phyloP scores from a whole-genome alignment of 2,888 invertebrate species.

The Erebia ligea region DNA sequence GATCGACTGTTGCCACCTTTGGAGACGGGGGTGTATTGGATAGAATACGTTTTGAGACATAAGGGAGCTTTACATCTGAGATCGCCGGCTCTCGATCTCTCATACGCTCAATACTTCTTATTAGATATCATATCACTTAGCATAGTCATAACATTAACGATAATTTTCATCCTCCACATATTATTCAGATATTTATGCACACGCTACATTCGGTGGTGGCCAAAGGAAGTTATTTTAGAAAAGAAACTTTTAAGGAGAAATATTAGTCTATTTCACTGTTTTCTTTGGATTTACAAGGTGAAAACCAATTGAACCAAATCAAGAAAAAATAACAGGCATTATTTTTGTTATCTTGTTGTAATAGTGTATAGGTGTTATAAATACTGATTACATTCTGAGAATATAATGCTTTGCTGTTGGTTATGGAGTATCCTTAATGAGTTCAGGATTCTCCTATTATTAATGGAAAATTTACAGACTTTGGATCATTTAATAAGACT shows the following conservation, averaged over 20 bases:
- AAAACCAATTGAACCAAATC: constrained; percentile 62
- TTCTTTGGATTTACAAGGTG: constrained; percentile 71
- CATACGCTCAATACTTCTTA: constrained; percentile 72
- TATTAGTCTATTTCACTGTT: constrained; percentile 63
- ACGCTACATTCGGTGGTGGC: constrained; percentile 72
- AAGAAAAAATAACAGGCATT: constrained; percentile 27
- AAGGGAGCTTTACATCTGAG: constrained; percentile 79
- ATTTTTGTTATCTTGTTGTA: constrained; percentile 20
- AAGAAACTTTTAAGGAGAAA: constrained; percentile 67
- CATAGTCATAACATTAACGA: constrained; percentile 55
- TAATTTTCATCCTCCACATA: constrained; percentile 64
- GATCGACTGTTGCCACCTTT: constrained; percentile 83
- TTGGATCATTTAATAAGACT: no score
- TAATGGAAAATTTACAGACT: background rate
- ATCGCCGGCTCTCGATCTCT: constrained; percentile 76
- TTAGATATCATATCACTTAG: constrained; percentile 69
- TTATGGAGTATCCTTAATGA: background rate
- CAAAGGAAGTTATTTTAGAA: constrained; percentile 65
- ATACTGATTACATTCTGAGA: background rate
- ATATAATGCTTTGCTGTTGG: background rate
- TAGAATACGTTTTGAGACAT: constrained; percentile 85
- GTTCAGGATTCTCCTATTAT: background rate
- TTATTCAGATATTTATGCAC: constrained; percentile 72
- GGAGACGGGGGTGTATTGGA: constrained; percentile 85
- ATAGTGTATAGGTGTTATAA: constrained; percentile 22